phyloP scores from a whole-genome alignment of 2,888 invertebrate species.

The Pogonocherus hispidulus region DNA sequence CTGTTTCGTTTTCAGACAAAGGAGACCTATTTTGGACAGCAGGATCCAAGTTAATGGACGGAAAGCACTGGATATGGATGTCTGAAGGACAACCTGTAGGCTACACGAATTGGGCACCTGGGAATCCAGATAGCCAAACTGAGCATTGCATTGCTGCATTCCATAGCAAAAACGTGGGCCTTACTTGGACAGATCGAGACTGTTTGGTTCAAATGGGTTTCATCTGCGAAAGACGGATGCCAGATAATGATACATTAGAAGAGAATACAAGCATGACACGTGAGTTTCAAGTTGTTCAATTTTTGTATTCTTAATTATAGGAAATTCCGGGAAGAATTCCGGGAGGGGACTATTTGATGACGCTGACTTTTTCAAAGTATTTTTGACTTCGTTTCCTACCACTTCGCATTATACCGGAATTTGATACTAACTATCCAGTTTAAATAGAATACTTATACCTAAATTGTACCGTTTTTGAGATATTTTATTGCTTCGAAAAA shows the following conservation, averaged over 20 bases:
- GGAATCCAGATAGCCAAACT: slow-evolving; percentile 27
- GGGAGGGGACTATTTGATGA: no score
- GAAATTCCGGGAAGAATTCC: no score
- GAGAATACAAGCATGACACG: not conserved
- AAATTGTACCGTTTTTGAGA: no score
- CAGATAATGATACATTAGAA: not conserved
- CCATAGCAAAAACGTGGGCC: slow-evolving; percentile 11
- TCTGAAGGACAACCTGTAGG: slow-evolving; percentile 25
- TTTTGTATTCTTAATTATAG: no score
- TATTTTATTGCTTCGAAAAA: no score
- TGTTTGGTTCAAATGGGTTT: slow-evolving; percentile 26
- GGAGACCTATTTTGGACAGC: slow-evolving; percentile 37
- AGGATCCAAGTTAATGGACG: slow-evolving; percentile 32
- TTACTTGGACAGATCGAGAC: slow-evolving; percentile 35
- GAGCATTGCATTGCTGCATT: slow-evolving; percentile 29
- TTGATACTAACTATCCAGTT: no score
- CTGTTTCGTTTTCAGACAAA: slow-evolving; percentile 23
- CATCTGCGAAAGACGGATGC: slow-evolving; percentile 34
- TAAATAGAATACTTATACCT: no score
- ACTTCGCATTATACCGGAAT: no score
- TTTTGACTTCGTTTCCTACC: no score
- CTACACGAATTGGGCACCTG: slow-evolving; percentile 35
- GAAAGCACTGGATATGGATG: slow-evolving; percentile 39
- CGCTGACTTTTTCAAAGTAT: no score
- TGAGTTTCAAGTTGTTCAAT: no score